A percentile compares a stretch with the other conserved stretches of the same genome.
phyloP scores from a whole-genome alignment of 2,113 vertebrate species.

The Macrotis lagotis region DNA sequence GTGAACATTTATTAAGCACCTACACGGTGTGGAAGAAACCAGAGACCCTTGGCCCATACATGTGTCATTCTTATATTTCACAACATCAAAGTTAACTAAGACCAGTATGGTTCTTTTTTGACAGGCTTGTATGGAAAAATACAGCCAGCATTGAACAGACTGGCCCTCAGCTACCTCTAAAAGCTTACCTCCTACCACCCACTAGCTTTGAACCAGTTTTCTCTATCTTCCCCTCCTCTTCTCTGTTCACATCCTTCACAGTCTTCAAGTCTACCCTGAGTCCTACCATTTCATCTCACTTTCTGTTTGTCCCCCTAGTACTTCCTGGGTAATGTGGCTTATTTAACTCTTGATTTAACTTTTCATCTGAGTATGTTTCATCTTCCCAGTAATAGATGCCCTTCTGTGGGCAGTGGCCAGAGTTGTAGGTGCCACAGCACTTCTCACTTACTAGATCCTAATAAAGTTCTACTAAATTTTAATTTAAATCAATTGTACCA shows the following conservation, averaged over 20 bases:
- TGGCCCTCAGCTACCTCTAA: not conserved
- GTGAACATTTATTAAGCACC: not conserved
- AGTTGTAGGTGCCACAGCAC: not conserved
- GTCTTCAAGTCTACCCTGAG: not conserved
- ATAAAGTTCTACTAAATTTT: not conserved
- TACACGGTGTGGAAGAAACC: not conserved
- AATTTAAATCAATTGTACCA: not conserved
- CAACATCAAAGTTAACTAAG: not conserved
- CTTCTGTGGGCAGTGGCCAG: not conserved
- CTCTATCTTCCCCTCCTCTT: not conserved
- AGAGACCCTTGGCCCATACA: not conserved
- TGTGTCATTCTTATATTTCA: not conserved
- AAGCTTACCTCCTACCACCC: not conserved
- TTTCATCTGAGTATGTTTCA: not conserved
- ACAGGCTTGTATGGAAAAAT: not conserved
- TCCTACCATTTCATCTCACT: not conserved
- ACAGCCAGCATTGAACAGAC: not conserved
- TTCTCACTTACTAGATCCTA: not conserved
- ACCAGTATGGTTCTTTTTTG: not conserved
- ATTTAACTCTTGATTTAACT: not conserved
- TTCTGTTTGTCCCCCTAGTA: not conserved
- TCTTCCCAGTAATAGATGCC: not conserved
- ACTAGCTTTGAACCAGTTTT: not conserved
- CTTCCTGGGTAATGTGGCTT: not conserved
- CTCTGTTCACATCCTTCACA: not conserved